These are phyloP conservation scores for Pseudochaenichthys georgianus DNA, from an alignment of 2,797 vertebrate genomes.

Conservation along the genomic window DNA sequence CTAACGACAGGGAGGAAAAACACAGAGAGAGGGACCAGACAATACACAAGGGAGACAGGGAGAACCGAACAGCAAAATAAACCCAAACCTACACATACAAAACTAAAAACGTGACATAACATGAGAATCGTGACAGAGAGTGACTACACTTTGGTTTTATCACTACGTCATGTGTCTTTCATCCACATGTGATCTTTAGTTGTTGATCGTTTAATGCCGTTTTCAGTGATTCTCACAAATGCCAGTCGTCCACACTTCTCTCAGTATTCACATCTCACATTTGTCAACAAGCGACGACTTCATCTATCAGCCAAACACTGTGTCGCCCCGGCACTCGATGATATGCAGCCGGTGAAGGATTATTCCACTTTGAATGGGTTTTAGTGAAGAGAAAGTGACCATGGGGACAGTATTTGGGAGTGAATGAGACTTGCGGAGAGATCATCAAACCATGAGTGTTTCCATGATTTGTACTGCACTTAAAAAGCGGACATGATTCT, in stretches of 20 bases:
- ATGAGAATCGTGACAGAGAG: too few relatives aligned
- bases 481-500: background rate
- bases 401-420: conserved; percentile 8
- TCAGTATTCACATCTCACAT: conserved; percentile 42
- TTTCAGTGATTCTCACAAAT: too few relatives aligned
- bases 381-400: conserved; percentile 21
- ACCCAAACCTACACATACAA: too few relatives aligned
- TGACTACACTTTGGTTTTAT: too few relatives aligned
- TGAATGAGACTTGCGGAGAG: conserved; percentile 13
- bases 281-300: conserved; percentile 35
- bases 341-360: conserved; percentile 33
- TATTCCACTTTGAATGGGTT: conserved; percentile 35
- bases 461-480: conserved; percentile 5
- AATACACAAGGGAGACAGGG: too few relatives aligned
- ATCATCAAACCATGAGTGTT: conserved; percentile 15
- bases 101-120: too few relatives aligned
- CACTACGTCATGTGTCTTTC: too few relatives aligned
- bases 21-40: too few relatives aligned
- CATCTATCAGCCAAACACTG: conserved; percentile 49
- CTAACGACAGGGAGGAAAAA: too few relatives aligned
- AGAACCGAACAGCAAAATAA: too few relatives aligned
- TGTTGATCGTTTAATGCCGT: too few relatives aligned
- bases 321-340: conserved; percentile 7
- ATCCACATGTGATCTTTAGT: too few relatives aligned
- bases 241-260: background rate